Evolutionary conservation across 2,113 vertebrate species (phyloP).

Genomic region (Scomber colias): DNA sequence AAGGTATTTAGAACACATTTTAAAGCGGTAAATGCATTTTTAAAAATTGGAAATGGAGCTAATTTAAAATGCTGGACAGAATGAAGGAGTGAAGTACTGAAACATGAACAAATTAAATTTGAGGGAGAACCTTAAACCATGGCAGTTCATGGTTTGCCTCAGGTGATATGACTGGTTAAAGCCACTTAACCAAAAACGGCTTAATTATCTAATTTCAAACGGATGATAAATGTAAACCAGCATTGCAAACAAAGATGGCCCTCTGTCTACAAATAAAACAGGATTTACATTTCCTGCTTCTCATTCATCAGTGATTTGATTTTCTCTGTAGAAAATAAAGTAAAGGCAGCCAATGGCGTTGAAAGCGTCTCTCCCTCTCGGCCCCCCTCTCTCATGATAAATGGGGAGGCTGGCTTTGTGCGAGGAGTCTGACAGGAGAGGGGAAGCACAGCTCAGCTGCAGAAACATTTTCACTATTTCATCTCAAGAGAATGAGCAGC

Average conservation of each 20-base stretch:
- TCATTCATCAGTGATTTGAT: conserved; percentile 12
- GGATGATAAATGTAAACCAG: too few species aligned
- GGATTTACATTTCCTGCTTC: background rate
- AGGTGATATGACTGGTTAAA: background rate
- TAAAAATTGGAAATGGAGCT: too few species aligned
- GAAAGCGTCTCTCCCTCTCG: background rate
- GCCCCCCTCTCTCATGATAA: conserved; percentile 42
- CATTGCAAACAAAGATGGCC: background rate
- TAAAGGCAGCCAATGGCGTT: conserved; percentile 51
- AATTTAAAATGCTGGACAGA: too few species aligned
- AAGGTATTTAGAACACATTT: too few species aligned
- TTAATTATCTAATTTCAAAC: too few species aligned
- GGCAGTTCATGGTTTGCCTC: background rate
- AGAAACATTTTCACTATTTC: conserved; percentile 48
- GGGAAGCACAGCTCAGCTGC: conserved; percentile 42
- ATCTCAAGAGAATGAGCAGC: conserved; percentile 26
- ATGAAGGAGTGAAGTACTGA: background rate
- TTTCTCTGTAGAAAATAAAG: background rate
- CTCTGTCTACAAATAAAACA: background rate
- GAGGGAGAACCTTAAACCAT: background rate
- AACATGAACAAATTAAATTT: background rate
- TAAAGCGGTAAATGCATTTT: too few species aligned
- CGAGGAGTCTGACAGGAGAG: conserved; percentile 35
- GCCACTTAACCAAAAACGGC: background rate
- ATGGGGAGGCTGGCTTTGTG: conserved; percentile 72